phyloP scores from a whole-genome alignment of 1,140 invertebrate species.

The Ips typographus region DNA sequence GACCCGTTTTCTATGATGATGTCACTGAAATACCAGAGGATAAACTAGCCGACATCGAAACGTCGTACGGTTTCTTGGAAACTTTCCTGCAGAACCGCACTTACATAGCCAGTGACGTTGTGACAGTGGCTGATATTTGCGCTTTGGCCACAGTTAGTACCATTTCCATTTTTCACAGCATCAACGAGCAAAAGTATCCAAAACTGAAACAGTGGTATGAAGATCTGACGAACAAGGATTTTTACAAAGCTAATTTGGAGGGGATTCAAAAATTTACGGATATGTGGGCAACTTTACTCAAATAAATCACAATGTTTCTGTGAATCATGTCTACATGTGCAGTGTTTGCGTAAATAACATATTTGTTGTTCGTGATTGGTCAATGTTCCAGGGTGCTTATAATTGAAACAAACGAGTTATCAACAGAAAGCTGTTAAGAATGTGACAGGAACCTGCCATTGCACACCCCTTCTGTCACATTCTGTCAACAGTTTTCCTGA shows the following conservation, averaged over 20 bases:
- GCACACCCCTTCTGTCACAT: too few species aligned
- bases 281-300: neutral
- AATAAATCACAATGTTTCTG: neutral
- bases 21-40: conserved; percentile 14
- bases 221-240: conserved; percentile 19
- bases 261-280: conserved; percentile 11
- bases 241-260: conserved; percentile 26
- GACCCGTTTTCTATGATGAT: conserved; percentile 22
- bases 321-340: too few species aligned
- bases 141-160: conserved; percentile 31
- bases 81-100: conserved; percentile 29
- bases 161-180: conserved; percentile 21
- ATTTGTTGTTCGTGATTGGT: too few species aligned
- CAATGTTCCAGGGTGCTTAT: too few species aligned
- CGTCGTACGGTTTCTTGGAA: conserved; percentile 37
- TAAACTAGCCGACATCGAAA: conserved; percentile 15
- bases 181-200: conserved; percentile 32
- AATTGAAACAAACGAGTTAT: too few species aligned
- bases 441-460: too few species aligned
- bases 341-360: too few species aligned
- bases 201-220: conserved; percentile 35
- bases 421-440: too few species aligned
- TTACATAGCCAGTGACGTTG: conserved; percentile 33
- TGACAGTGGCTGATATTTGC: conserved; percentile 41
- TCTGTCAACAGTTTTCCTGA: too few species aligned